These are phyloP conservation scores for Heliconius congener DNA, from an alignment of 1,140 invertebrate genomes.

Conservation along the genomic window DNA sequence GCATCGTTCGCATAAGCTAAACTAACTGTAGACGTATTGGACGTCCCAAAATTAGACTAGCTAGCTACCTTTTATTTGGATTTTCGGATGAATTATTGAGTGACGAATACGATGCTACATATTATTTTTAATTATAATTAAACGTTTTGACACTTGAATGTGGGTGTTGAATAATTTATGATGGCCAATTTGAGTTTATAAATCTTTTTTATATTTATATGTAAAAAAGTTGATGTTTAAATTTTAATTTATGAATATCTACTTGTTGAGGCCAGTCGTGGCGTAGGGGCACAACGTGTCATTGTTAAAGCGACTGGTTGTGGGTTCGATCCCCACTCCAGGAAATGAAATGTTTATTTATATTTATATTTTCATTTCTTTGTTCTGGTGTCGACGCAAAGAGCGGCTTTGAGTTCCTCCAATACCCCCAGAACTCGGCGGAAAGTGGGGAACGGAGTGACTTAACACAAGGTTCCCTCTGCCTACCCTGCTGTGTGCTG, in stretches of 20 bases:
- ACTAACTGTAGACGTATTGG: constrained; percentile 77
- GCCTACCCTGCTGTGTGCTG: no score
- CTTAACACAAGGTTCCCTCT: no score
- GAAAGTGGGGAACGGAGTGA: no score
- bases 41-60: constrained; percentile 72
- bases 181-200: constrained; percentile 12
- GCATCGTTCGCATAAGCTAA: constrained; percentile 69
- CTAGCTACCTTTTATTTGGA: constrained; percentile 69
- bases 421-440: no score
- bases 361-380: no score
- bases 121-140: constrained; percentile 50
- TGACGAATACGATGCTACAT: constrained; percentile 58
- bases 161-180: constrained; percentile 41
- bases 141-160: constrained; percentile 35
- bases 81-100: constrained; percentile 70
- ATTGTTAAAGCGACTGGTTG: no score
- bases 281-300: no score
- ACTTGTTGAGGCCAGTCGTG: no score
- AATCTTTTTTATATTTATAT: neutral
- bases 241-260: neutral
- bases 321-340: no score
- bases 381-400: no score
- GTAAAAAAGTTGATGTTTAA: neutral
- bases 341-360: no score
- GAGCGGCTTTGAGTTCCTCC: no score